A percentile compares a stretch with the other conserved stretches of the same genome.
Conservation (phyloP, 2,888 invertebrate genomes). For the Plutella xylostella region DNA sequence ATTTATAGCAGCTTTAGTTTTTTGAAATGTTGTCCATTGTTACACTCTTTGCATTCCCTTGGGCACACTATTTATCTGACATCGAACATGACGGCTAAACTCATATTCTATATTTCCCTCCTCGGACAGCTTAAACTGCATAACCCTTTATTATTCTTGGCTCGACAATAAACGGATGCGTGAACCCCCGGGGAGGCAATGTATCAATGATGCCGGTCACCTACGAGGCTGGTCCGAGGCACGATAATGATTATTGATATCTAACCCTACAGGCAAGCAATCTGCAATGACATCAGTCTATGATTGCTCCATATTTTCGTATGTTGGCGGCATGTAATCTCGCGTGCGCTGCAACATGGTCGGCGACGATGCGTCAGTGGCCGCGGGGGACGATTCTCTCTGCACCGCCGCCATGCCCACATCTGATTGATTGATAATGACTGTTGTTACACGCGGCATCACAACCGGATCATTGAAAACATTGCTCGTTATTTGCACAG, state of each 20-base stretch:
- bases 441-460: slow-evolving; percentile 27
- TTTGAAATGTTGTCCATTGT: too few species aligned
- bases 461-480: neutral
- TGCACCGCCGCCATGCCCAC: slow-evolving; percentile 17
- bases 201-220: slow-evolving; percentile 43
- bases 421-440: slow-evolving; percentile 45
- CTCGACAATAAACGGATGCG: slow-evolving; percentile 42
- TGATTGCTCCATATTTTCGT: slow-evolving; percentile 38
- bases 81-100: slow-evolving; percentile 40
- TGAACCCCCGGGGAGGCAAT: slow-evolving; percentile 28
- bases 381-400: slow-evolving; percentile 29
- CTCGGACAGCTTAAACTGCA: slow-evolving; percentile 19
- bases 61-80: slow-evolving; percentile 32
- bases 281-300: slow-evolving; percentile 39
- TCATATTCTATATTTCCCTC: slow-evolving; percentile 38
- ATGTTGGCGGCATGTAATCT: slow-evolving; percentile 19
- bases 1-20: too few species aligned
- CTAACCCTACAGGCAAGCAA: slow-evolving; percentile 35
- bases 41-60: slow-evolving; percentile 46
- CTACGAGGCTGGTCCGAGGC: slow-evolving; percentile 30
- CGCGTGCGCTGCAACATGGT: slow-evolving; percentile 18
- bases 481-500: slow-evolving; percentile 1
- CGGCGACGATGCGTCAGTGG: slow-evolving; percentile 27
- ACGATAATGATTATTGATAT: slow-evolving; percentile 40
- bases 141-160: slow-evolving; percentile 34